These are phyloP conservation scores for Heteromurus nitidus DNA, from an alignment of 2,888 invertebrate genomes.

Conservation along the genomic window DNA sequence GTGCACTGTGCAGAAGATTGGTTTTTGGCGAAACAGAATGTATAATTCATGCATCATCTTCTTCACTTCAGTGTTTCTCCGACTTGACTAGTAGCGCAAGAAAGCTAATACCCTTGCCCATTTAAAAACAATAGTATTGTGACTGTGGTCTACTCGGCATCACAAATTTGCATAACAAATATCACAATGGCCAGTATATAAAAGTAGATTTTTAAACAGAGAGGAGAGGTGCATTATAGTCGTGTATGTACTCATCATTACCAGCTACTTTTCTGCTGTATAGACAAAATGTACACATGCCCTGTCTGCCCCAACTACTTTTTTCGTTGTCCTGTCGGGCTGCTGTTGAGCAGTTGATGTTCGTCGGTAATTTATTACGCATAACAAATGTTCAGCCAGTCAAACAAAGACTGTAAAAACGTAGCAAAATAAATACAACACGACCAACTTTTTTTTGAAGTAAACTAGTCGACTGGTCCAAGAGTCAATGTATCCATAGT, in stretches of 20 bases:
- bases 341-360: constrained; percentile 36
- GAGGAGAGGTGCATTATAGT: too few species aligned
- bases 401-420: constrained; percentile 18
- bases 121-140: too few species aligned
- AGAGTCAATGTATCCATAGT: constrained; percentile 31
- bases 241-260: too few species aligned
- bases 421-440: background rate
- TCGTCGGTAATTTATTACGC: constrained; percentile 29
- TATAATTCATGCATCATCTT: too few species aligned
- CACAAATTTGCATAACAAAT: too few species aligned
- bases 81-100: background rate
- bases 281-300: too few species aligned
- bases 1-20: constrained; percentile 35
- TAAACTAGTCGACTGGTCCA: constrained; percentile 20
- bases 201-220: too few species aligned
- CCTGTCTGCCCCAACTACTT: constrained; percentile 41
- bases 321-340: constrained; percentile 50
- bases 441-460: background rate
- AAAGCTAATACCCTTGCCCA: background rate
- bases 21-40: constrained; percentile 50
- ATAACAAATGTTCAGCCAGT: constrained; percentile 30
- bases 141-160: too few species aligned
- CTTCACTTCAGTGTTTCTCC: too few species aligned
- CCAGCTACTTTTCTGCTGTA: too few species aligned
- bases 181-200: too few species aligned